phyloP scores from a whole-genome alignment of 2,113 vertebrate species.

The Canis aureus region DNA sequence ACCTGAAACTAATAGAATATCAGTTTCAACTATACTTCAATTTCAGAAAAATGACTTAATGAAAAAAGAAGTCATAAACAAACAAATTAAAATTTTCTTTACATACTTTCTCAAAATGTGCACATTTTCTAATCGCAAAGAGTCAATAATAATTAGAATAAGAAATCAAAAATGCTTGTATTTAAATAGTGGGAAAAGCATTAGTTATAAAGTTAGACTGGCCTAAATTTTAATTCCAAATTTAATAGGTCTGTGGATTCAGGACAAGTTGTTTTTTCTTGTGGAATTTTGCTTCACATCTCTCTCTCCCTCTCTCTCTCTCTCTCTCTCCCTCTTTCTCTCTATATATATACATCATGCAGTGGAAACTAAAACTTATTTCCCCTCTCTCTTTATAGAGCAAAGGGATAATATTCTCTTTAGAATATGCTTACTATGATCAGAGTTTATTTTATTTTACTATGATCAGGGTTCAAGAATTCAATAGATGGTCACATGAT shows the following conservation, averaged over 20 bases:
- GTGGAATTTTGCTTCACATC: not conserved
- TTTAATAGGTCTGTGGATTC: not conserved
- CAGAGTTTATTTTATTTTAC: conserved; percentile 35
- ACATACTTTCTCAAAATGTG: not conserved
- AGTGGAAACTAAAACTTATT: not conserved
- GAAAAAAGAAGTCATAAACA: not conserved
- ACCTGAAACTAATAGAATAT: not conserved
- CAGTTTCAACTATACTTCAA: not conserved
- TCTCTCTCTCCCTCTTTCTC: not conserved
- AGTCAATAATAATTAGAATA: not conserved
- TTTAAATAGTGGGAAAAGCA: not conserved
- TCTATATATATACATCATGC: not conserved
- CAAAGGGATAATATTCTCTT: not conserved
- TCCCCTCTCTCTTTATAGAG: not conserved
- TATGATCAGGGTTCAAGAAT: not conserved
- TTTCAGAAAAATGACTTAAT: not conserved
- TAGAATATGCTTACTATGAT: not conserved
- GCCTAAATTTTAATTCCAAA: not conserved
- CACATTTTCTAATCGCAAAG: not conserved
- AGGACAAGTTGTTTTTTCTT: not conserved
- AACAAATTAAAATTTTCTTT: not conserved
- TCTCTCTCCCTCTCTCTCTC: not conserved
- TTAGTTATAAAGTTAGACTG: not conserved
- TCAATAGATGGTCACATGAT: not conserved
- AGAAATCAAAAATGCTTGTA: not conserved